Conservation (phyloP, 2,113 vertebrate genomes). For the Paradisaea rubra region DNA sequence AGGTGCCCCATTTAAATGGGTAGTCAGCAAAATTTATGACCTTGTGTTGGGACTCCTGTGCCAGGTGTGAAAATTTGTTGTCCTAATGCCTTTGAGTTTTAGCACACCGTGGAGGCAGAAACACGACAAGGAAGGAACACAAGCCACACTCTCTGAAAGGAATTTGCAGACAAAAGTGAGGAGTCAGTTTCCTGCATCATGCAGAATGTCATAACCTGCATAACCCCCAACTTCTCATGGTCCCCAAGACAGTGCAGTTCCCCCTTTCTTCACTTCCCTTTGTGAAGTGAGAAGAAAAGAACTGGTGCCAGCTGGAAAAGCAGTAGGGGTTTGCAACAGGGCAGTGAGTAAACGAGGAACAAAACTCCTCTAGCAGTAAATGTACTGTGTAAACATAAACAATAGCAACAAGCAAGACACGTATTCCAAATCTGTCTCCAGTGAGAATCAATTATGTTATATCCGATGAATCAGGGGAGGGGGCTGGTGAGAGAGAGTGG, state of each 20-base stretch:
- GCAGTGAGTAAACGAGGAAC: background rate
- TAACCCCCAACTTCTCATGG: background rate
- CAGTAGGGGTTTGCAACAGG: background rate
- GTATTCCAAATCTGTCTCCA: constrained; percentile 22
- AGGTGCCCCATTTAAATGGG: background rate
- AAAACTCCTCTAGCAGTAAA: constrained; percentile 26
- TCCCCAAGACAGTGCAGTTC: background rate
- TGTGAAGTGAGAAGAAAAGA: background rate
- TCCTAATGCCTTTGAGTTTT: background rate
- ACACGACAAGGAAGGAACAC: background rate
- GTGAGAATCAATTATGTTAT: constrained; percentile 34
- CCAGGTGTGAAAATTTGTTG: background rate
- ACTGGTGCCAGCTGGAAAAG: constrained; percentile 15
- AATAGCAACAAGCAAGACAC: constrained; percentile 18
- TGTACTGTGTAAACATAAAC: constrained; percentile 47
- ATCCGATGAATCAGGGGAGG: background rate
- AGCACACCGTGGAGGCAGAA: background rate
- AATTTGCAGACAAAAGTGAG: background rate
- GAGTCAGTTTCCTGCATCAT: background rate
- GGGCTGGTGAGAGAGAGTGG: background rate
- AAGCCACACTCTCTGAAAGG: background rate
- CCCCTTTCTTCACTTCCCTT: background rate
- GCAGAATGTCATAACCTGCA: background rate
- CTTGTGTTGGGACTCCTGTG: background rate
- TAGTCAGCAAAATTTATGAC: background rate